These are phyloP conservation scores for Acronicta alni DNA, from an alignment of 2,888 invertebrate genomes.

Conservation along the genomic window DNA sequence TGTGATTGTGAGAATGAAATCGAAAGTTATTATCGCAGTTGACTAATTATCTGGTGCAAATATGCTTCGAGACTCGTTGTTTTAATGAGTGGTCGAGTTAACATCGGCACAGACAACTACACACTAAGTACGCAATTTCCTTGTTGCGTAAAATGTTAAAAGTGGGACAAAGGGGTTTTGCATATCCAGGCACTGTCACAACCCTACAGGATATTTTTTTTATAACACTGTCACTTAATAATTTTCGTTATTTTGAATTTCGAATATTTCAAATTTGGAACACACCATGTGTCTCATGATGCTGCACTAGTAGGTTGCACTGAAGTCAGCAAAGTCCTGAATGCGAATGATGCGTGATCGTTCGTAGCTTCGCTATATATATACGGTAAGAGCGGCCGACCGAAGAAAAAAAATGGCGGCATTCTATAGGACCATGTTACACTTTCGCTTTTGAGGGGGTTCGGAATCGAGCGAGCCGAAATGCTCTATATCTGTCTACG, in stretches of 20 bases:
- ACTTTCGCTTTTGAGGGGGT: conserved; percentile 89
- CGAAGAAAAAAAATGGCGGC: conserved; percentile 85
- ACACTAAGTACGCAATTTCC: conserved; percentile 77
- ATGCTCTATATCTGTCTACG: conserved; percentile 77
- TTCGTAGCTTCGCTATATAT: conserved; percentile 84
- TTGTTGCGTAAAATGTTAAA: conserved; percentile 68
- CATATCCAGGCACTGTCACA: conserved; percentile 63
- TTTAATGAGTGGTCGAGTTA: conserved; percentile 70
- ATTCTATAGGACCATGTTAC: conserved; percentile 84
- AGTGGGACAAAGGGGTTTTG: conserved; percentile 67
- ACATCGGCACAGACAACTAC: conserved; percentile 60
- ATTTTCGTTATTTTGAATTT: conserved; percentile 42
- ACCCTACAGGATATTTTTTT: conserved; percentile 49
- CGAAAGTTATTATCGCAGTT: conserved; percentile 68
- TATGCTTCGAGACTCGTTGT: conserved; percentile 58
- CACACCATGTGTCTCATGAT: conserved; percentile 89
- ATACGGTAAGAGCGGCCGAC: conserved; percentile 84
- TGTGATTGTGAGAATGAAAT: conserved; percentile 61
- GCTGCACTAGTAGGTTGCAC: conserved; percentile 87
- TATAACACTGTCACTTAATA: conserved; percentile 68
- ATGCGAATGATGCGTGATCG: conserved; percentile 88
- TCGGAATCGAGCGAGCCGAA: conserved; percentile 73
- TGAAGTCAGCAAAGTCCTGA: conserved; percentile 88
- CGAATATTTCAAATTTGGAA: conserved; percentile 61
- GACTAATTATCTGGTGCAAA: conserved; percentile 71